These are phyloP conservation scores for Arrhamphus sclerolepis DNA, from an alignment of 2,797 vertebrate genomes.

Conservation along the genomic window DNA sequence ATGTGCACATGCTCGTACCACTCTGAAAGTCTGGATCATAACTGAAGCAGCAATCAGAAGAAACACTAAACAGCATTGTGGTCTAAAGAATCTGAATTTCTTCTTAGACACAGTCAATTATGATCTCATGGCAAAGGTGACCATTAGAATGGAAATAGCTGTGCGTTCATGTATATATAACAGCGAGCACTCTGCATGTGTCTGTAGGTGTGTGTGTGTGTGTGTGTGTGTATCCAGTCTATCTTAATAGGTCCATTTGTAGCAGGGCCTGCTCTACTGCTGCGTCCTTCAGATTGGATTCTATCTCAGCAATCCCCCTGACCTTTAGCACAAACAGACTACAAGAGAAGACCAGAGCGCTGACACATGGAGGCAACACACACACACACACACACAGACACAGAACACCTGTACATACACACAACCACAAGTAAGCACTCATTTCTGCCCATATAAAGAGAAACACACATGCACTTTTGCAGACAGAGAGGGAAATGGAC, in stretches of 20 bases:
- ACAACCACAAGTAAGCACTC: slow-evolving; percentile 13
- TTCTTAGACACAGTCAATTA: no score
- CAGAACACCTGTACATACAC: slow-evolving; percentile 14
- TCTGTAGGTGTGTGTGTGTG: slow-evolving; percentile 22
- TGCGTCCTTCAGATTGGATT: slow-evolving; percentile 79
- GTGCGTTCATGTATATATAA: slow-evolving; percentile 6
- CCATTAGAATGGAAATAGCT: slow-evolving; percentile 49
- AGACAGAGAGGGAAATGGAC: slow-evolving; percentile 10
- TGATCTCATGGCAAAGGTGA: slow-evolving; percentile 50
- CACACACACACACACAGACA: slow-evolving; percentile 14
- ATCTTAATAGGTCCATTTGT: slow-evolving; percentile 80
- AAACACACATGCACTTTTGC: slow-evolving; percentile 21
- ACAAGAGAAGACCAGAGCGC: slow-evolving; percentile 66
- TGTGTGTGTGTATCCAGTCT: slow-evolving; percentile 33
- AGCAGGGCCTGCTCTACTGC: slow-evolving; percentile 73
- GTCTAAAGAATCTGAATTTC: slow-evolving; percentile 39
- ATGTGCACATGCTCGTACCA: slow-evolving; percentile 54
- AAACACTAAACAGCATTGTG: slow-evolving; percentile 27
- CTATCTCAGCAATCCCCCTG: slow-evolving; percentile 76
- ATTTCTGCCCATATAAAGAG: slow-evolving; percentile 25
- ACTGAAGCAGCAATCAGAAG: slow-evolving; percentile 76
- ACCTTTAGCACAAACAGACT: slow-evolving; percentile 79
- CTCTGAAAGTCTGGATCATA: slow-evolving; percentile 68
- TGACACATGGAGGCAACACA: slow-evolving; percentile 43
- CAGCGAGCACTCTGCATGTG: background rate